Evolutionary conservation across 2,888 invertebrate species (phyloP), one percentile per base, ranked within the genome.

Genomic region (Pristionchus arcanus): DNA sequence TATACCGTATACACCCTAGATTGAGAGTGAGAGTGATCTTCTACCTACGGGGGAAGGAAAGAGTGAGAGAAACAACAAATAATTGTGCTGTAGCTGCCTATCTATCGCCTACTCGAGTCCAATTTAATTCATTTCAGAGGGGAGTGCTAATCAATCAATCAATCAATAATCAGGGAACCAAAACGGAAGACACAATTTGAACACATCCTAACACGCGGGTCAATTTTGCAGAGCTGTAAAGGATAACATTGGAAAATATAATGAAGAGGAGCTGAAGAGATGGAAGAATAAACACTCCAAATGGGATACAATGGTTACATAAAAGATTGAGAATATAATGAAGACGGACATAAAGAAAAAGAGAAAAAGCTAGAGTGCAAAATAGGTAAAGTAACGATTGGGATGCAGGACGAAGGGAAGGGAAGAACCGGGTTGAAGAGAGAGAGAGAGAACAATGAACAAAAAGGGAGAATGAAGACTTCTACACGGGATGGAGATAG

Each of bases 151-250:
- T 49, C 42, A 42, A 83, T 83, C 42, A 42, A 83, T 83, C 83
- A 53, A 83, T 83, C 83, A 53, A 83, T 83, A 83, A n/a, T 83
- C 83, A 3, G 55, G 53, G 21, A 13, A n/a, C n/a, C n/a, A 28
- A 55, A n/a, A 5, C 55, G 53, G 11, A 77, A 77, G 77, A 77
- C 77, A 77, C 77, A 77, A 77, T 55, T 83, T 53, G 83, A 83
- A 83, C 83, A 83, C 83, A 83, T 83, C 83, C 83, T 83, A 83
- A 83, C 83, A 83, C 83, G 83, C 83, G 83, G 55, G 77, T 77
- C 77, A 77, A 77, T 77, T 77, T 77, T 77, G 77, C 77, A 77
- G 42, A 49, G 77, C 77, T 77, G 37, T 42, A 42, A 77, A 77
- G 19, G 42, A 74, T 15, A 42, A 49, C 42, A 7, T 9, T 25